These are phyloP conservation scores for Upupa epops DNA, from an alignment of 2,113 vertebrate species.

Conservation along the genomic window DNA sequence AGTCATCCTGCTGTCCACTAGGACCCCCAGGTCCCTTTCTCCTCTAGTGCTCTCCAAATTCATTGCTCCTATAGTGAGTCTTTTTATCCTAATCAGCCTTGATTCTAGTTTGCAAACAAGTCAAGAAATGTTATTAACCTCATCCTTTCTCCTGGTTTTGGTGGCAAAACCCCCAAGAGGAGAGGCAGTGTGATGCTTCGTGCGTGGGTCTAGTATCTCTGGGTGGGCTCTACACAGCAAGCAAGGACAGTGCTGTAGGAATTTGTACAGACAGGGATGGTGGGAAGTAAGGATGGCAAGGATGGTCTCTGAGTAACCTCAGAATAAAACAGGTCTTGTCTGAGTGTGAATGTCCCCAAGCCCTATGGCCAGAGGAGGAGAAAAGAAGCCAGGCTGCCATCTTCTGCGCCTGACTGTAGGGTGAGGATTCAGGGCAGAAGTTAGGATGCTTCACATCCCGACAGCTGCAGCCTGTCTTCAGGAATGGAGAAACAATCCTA, in stretches of 20 bases:
- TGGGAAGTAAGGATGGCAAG: neutral
- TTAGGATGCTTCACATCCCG: neutral
- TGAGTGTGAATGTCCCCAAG: fast-evolving
- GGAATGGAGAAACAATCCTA: constrained; percentile 29
- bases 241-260: neutral
- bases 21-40: too few species aligned
- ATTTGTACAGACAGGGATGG: neutral
- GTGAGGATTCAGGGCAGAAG: neutral
- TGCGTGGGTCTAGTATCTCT: neutral
- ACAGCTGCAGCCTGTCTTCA: constrained; percentile 44
- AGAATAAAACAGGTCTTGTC: neutral
- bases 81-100: neutral
- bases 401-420: neutral
- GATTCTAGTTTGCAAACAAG: neutral
- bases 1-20: too few species aligned
- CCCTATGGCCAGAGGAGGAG: neutral
- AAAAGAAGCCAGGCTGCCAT: neutral
- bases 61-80: neutral
- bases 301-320: too few species aligned
- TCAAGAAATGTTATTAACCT: neutral
- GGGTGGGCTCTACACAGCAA: neutral
- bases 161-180: neutral
- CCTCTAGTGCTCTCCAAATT: too few species aligned
- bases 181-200: neutral
- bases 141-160: neutral